Conservation (phyloP, 1,140 invertebrate genomes). For the Sesamia nonagrioides region DNA sequence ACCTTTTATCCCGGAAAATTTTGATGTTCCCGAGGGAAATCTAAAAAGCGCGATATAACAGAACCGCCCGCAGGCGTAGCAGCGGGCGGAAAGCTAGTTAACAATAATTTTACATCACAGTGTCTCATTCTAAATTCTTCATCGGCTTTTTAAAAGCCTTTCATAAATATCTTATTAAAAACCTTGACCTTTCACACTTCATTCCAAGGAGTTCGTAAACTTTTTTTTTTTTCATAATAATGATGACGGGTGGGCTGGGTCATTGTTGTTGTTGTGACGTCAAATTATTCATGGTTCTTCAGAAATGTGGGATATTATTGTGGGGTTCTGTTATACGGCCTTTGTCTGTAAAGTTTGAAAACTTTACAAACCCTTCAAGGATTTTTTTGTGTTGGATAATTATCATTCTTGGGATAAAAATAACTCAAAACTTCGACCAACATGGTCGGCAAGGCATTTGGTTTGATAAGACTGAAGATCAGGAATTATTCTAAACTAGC, state of each 20-base stretch:
- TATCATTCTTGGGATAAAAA: too few relatives aligned
- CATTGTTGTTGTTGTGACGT: slow-evolving; percentile 18
- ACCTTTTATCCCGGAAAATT: too few relatives aligned
- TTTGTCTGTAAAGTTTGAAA: not conserved
- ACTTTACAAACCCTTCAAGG: too few relatives aligned
- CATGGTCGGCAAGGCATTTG: too few relatives aligned
- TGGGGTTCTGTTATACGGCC: not conserved
- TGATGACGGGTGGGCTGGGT: not conserved
- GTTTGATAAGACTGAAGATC: too few relatives aligned
- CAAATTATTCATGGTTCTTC: slow-evolving; percentile 2
- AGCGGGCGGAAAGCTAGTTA: too few relatives aligned
- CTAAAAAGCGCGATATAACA: too few relatives aligned
- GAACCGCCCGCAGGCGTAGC: too few relatives aligned
- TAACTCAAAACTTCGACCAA: too few relatives aligned
- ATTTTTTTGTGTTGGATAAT: too few relatives aligned
- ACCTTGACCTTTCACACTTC: slow-evolving; percentile 6
- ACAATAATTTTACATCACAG: not conserved
- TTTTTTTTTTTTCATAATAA: slow-evolving; percentile 1
- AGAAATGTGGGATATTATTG: not conserved
- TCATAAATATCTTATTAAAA: slow-evolving; percentile 25
- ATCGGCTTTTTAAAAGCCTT: slow-evolving; percentile 2
- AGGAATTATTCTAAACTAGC: too few relatives aligned
- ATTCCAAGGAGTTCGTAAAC: not conserved
- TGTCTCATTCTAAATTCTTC: not conserved
- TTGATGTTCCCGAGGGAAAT: too few relatives aligned